Evolutionary conservation across 1,140 invertebrate genomes (phyloP), one percentile per base, ranked within the genome.

Genomic region (Neotoxoptera formosana): DNA sequence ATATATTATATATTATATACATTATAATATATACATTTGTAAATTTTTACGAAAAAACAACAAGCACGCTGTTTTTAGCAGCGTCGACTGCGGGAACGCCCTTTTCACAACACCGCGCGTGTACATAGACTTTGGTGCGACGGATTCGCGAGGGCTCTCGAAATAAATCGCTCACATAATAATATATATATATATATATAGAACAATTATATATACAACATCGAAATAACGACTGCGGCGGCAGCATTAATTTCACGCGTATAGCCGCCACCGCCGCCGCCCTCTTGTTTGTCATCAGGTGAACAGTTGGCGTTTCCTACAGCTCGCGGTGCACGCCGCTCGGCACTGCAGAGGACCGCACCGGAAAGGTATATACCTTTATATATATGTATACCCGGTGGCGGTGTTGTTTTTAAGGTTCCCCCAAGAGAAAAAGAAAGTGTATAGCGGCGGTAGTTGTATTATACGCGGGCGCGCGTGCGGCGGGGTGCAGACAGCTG

Each of bases 331-430:
- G 34, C 17, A 14, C n/a, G n/a, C 34, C 20, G 76, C 76, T 36
- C 34, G 21, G 34, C 21, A 81, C 76, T 7, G 7, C n/a, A n/a
- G n/a, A 83, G 21, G 2, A 45, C 83, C 23, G 36, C 36, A 2
- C 8, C 36, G 7, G 36, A 47, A 86, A 86, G 84, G 84, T 86
- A 45, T 86, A 45, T 17, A 47, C 76, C 48, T 53, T 53, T 53
- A 53, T 53, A 53, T 53, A 53, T 23, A 53, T 53, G 21, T 53
- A 53, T 25, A 84, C 45, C 23, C 41, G 21, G 25, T 11, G 51
- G 88, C 23, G 8, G 48, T 89, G 88, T 89, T 91, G 67, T 91
- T 91, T 91, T 91, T 91, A 91, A 8, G 45, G 45, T 25, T 14
- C 2, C 25, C 41, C 45, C 8, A 45, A 56, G 23, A 60, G 48